phyloP scores from a whole-genome alignment of 2,113 vertebrate species.

The Pungitius pungitius region DNA sequence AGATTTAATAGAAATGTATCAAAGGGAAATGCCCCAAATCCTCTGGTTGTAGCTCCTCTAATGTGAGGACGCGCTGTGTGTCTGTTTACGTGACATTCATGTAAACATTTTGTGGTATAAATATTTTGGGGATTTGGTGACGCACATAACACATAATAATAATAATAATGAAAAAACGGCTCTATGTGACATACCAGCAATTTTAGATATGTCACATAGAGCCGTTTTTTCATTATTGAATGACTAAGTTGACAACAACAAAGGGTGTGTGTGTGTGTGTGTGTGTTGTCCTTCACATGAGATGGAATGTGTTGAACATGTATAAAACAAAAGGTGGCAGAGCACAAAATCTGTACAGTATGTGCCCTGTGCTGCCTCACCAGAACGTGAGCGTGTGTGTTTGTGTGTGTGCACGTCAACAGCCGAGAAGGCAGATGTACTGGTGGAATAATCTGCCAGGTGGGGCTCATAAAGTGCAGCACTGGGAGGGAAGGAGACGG shows the following conservation, averaged over 20 bases:
- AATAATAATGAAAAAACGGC: too few species aligned
- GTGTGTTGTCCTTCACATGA: slow-evolving; percentile 27
- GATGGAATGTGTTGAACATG: slow-evolving; percentile 19
- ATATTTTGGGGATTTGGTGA: neutral
- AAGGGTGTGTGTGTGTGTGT: neutral
- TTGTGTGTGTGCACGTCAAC: slow-evolving; percentile 7
- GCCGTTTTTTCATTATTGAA: neutral
- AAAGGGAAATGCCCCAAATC: neutral
- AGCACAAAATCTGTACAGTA: slow-evolving; percentile 39
- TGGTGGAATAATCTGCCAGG: slow-evolving; percentile 73
- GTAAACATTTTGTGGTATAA: neutral
- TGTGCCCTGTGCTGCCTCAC: slow-evolving; percentile 44
- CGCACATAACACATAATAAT: too few species aligned
- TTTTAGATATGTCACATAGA: neutral
- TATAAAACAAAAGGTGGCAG: slow-evolving; percentile 37
- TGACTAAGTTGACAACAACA: neutral
- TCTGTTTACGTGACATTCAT: neutral
- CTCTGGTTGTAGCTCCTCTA: neutral
- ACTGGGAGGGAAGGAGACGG: slow-evolving; percentile 59
- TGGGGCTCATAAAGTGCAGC: slow-evolving; percentile 75
- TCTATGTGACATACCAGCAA: too few species aligned
- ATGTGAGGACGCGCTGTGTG: neutral
- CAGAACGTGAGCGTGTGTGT: slow-evolving; percentile 26
- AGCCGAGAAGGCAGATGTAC: slow-evolving; percentile 58
- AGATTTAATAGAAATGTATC: neutral